Evolutionary conservation across 2,888 invertebrate species (phyloP).

Genomic region (Galerucella calmariensis): DNA sequence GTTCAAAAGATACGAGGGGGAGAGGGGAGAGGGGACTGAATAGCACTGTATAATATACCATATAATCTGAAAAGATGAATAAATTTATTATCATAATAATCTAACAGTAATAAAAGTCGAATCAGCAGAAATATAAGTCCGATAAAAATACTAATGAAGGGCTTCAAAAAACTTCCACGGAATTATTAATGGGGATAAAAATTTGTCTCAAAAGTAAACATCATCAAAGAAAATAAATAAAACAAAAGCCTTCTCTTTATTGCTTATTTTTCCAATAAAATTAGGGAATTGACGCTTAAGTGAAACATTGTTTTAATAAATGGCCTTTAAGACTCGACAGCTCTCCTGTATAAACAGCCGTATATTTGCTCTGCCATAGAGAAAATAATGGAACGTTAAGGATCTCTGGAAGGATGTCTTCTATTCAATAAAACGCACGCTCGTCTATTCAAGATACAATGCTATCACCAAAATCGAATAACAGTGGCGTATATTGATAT

Average conservation of each 20-base stretch:
- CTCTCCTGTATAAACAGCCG: conserved; percentile 44
- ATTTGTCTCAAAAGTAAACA: too few relatives aligned
- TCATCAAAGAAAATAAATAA: conserved; percentile 16
- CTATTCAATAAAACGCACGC: conserved; percentile 53
- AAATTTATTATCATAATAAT: too few relatives aligned
- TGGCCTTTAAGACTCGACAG: conserved; percentile 34
- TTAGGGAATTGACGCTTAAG: conserved; percentile 30
- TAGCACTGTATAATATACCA: too few relatives aligned
- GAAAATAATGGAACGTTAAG: conserved; percentile 46
- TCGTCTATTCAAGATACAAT: conserved; percentile 52
- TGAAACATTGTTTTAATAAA: conserved; percentile 42
- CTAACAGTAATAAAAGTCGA: too few relatives aligned
- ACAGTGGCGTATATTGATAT: conserved; percentile 27
- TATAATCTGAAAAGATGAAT: too few relatives aligned
- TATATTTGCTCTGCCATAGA: conserved; percentile 47
- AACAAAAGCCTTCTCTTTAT: conserved; percentile 7
- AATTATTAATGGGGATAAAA: too few relatives aligned
- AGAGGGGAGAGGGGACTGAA: too few relatives aligned
- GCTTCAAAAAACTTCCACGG: too few relatives aligned
- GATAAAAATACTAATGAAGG: too few relatives aligned
- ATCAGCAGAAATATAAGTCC: too few relatives aligned
- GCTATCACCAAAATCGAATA: conserved; percentile 43
- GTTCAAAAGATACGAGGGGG: too few relatives aligned
- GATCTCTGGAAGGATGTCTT: conserved; percentile 51
- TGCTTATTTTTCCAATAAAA: conserved; percentile 34